phyloP scores from a whole-genome alignment of 2,113 vertebrate genomes.

The Panurus biarmicus region DNA sequence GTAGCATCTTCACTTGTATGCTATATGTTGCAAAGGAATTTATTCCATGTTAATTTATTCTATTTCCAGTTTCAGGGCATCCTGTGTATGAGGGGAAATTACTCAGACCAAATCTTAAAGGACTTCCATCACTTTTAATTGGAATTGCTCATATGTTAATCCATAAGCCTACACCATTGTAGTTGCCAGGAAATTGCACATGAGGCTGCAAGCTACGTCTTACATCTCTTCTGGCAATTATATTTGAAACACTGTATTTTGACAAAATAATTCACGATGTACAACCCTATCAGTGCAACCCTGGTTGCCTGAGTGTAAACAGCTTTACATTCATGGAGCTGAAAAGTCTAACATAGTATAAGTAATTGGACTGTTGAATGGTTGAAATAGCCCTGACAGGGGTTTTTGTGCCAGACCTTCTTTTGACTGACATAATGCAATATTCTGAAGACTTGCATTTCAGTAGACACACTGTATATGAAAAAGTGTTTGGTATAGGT shows the following conservation, averaged over 20 bases:
- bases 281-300: neutral
- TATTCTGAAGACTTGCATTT: constrained; percentile 7
- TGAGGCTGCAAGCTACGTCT: neutral
- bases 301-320: neutral
- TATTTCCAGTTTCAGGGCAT: neutral
- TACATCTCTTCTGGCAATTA: neutral
- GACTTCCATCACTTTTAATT: neutral
- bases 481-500: neutral
- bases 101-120: neutral
- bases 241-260: neutral
- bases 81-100: neutral
- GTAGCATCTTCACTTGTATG: neutral
- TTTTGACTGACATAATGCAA: neutral
- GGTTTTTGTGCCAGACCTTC: neutral
- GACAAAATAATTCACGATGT: neutral
- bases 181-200: neutral
- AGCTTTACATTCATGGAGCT: neutral
- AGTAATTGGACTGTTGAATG: neutral
- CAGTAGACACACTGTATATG: neutral
- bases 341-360: neutral
- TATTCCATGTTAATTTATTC: neutral
- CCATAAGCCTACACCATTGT: neutral
- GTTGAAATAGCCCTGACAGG: neutral
- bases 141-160: neutral
- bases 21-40: neutral